Evolutionary conservation across 2,797 vertebrate genomes (phyloP), one percentile per base, ranked within the genome.

Genomic region (Etheostoma nigrum): DNA sequence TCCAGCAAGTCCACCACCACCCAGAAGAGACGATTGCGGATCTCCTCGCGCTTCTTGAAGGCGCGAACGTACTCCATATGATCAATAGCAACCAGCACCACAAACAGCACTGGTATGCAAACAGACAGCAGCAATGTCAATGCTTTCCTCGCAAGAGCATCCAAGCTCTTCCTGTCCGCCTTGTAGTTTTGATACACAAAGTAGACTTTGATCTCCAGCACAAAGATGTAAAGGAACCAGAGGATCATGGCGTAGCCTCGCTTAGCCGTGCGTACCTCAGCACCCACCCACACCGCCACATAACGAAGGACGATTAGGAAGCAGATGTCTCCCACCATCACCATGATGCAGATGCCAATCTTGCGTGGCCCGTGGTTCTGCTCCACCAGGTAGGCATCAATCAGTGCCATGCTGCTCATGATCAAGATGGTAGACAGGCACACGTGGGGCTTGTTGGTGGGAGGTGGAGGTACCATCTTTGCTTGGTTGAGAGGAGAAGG

Each of bases 121-220:
- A 96, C 84, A 59, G 95, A 95, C 48, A 95, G 89, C 76, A 96
- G 81, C 70, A 97, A 82, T 1, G 95, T 96, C 72, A 97, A 64
- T 0, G 94, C 93, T 83, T 96, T 96, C 82, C 96, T 94, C 2
- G 96, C 95, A 0, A 97, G 92, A 42, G 95, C 93, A 1, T 96
- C 95, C 85, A 96, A 83, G 79, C 94, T 96, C 62, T 95, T 96
- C 48, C 96, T 91, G 87, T 97, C 96, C 0, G 96, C 96, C 87
- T 97, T 97, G 76, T 97, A 97, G 92, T 97, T 97, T 90, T 97
- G 97, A 87, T 96, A 96, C 44, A 96, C 91, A 72, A 97, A 97
- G 92, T 97, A 97, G 76, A 96, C 95, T 66, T 95, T 96, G 89
- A 96, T 96, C 86, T 97, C 96, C 91, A 97, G 86, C 80, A 96